Conservation (phyloP, 2,888 invertebrate genomes). For the Adelphocoris suturalis region DNA sequence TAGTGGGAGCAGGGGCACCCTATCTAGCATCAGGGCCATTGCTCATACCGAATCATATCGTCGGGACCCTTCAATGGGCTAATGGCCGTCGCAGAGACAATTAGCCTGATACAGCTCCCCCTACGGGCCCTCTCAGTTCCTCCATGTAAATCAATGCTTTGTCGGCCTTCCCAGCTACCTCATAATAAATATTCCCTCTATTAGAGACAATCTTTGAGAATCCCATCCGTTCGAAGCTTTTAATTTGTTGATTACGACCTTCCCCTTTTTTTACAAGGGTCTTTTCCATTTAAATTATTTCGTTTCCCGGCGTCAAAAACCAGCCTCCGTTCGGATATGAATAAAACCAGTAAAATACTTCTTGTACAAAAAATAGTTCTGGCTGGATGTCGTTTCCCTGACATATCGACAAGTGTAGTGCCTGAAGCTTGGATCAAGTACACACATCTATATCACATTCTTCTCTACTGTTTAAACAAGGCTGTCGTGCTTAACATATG, state of each 20-base stretch:
- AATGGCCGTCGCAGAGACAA: constrained; percentile 65
- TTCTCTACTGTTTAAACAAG: constrained; percentile 24
- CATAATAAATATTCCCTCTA: constrained; percentile 64
- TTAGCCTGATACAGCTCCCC: constrained; percentile 55
- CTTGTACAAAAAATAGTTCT: neutral
- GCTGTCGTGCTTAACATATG: constrained; percentile 3
- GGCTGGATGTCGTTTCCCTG: neutral
- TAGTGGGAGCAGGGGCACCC: constrained; percentile 31
- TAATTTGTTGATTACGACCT: constrained; percentile 58
- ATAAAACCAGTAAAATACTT: neutral
- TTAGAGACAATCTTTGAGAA: constrained; percentile 52
- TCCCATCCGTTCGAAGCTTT: constrained; percentile 39
- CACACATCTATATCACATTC: neutral
- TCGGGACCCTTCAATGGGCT: constrained; percentile 55
- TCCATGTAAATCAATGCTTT: constrained; percentile 69
- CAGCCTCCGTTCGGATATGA: neutral
- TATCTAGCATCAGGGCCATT: constrained; percentile 54
- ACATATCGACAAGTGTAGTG: constrained; percentile 22
- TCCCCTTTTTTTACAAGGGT: constrained; percentile 3
- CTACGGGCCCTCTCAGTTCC: constrained; percentile 40
- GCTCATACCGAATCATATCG: constrained; percentile 60
- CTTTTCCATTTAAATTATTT: constrained; percentile 38
- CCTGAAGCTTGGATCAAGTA: neutral
- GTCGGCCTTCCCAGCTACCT: constrained; percentile 66
- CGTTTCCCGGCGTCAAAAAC: constrained; percentile 24